Percentiles rank a stretch among this genome's conserved stretches.
phyloP scores from a whole-genome alignment of 2,797 vertebrate genomes.

The Distichodus sexfasciatus region DNA sequence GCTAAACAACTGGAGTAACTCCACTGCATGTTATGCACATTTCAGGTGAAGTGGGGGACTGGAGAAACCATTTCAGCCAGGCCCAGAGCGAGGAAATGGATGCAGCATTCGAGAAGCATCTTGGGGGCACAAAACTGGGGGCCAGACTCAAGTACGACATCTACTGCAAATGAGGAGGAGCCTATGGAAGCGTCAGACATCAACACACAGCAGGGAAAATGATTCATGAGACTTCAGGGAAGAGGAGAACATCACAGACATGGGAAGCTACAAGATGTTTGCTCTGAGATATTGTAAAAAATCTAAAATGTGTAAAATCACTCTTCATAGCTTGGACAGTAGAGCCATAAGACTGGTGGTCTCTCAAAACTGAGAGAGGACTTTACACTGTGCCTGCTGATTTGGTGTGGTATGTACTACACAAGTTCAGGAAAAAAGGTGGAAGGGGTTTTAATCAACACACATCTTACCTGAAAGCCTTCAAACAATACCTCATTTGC shows the following conservation, averaged over 20 bases:
- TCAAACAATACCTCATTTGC: no score
- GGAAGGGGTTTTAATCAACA: no score
- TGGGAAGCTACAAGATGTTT: neutral
- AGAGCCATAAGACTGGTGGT: no score
- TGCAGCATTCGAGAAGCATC: constrained; percentile 61
- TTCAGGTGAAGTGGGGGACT: constrained; percentile 61
- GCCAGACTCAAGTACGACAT: constrained; percentile 60
- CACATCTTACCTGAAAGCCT: no score
- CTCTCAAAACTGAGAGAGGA: no score
- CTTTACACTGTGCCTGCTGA: no score
- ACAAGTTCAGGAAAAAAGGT: no score
- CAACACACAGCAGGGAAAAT: neutral
- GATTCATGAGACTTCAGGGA: neutral
- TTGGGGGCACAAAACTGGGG: constrained; percentile 58
- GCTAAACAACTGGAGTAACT: neutral
- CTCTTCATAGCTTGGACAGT: no score
- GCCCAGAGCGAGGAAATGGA: constrained; percentile 72
- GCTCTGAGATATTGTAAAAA: no score
- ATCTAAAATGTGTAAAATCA: no score
- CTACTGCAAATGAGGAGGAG: constrained; percentile 50
- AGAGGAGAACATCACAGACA: neutral
- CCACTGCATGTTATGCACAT: neutral
- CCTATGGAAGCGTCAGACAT: neutral
- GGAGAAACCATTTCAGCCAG: constrained; percentile 64
- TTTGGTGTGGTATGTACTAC: no score